These are phyloP conservation scores for Gallinago nigripennis DNA, from an alignment of 2,797 vertebrate genomes.

Conservation along the genomic window DNA sequence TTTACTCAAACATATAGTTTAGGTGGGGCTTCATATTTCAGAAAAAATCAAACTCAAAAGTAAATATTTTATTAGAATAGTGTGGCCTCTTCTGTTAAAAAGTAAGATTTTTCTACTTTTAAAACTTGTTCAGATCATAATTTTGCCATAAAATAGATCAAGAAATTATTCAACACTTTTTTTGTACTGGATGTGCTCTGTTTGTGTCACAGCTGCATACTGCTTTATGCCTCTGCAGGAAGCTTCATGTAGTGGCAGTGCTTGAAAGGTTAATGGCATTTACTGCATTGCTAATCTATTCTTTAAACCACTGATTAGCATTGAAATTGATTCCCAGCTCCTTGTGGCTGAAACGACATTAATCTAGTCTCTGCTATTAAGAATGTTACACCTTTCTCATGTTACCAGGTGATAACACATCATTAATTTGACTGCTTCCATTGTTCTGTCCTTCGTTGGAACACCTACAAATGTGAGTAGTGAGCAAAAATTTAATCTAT, in stretches of 20 bases:
- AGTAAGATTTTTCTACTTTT: not conserved
- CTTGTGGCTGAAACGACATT: constrained; percentile 70
- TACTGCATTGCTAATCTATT: constrained; percentile 68
- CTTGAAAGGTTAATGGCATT: constrained; percentile 72
- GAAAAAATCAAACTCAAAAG: not conserved
- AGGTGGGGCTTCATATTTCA: not conserved
- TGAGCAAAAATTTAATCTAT: constrained; percentile 6
- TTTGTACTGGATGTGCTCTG: not conserved
- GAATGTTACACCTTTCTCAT: constrained; percentile 68
- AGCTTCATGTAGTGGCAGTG: constrained; percentile 20
- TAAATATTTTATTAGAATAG: not conserved
- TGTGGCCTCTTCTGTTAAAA: not conserved
- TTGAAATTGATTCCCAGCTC: constrained; percentile 75
- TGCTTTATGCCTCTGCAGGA: constrained; percentile 43
- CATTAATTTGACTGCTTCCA: constrained; percentile 64
- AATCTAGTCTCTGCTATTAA: constrained; percentile 72
- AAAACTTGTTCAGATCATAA: not conserved
- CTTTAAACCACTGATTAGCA: constrained; percentile 76
- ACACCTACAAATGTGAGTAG: constrained; percentile 13
- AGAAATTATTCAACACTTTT: not conserved
- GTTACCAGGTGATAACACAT: constrained; percentile 67
- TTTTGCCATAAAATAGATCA: not conserved
- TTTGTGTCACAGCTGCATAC: constrained; percentile 19
- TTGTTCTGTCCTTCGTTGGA: constrained; percentile 46
- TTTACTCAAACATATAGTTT: not conserved